Percentiles rank a stretch among this genome's conserved stretches.
These are phyloP conservation scores for Dermatemys mawii DNA, from an alignment of 2,113 vertebrate species.

Conservation along the genomic window DNA sequence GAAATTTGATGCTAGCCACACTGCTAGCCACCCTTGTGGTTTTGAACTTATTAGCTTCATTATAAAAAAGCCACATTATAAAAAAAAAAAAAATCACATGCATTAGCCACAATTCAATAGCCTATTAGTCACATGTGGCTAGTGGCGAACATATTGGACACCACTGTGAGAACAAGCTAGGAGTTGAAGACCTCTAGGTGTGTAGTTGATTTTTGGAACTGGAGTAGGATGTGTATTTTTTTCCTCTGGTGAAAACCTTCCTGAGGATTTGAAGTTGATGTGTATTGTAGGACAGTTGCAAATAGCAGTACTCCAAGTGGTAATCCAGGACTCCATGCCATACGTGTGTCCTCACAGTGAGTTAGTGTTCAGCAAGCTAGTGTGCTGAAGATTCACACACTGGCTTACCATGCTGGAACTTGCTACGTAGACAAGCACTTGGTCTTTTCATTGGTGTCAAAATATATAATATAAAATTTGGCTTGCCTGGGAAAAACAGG, in stretches of 20 bases:
- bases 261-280: fast-evolving
- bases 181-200: neutral
- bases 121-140: no score
- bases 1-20: no score
- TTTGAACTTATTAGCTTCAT: no score
- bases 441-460: neutral
- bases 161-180: neutral
- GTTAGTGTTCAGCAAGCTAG: neutral
- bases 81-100: no score
- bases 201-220: fast-evolving
- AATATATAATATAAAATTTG: neutral
- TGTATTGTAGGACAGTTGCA: fast-evolving
- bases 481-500: neutral
- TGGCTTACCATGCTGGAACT: neutral
- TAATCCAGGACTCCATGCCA: neutral
- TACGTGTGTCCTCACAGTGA: neutral
- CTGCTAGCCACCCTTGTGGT: no score
- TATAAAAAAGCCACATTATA: no score
- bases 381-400: no score
- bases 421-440: neutral
- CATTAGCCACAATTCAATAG: no score
- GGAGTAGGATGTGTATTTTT: fast-evolving
- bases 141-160: no score
- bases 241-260: neutral
- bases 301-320: neutral